Evolutionary conservation across 2,888 invertebrate genomes (phyloP).

Genomic region (Alentia gelatinosa): DNA sequence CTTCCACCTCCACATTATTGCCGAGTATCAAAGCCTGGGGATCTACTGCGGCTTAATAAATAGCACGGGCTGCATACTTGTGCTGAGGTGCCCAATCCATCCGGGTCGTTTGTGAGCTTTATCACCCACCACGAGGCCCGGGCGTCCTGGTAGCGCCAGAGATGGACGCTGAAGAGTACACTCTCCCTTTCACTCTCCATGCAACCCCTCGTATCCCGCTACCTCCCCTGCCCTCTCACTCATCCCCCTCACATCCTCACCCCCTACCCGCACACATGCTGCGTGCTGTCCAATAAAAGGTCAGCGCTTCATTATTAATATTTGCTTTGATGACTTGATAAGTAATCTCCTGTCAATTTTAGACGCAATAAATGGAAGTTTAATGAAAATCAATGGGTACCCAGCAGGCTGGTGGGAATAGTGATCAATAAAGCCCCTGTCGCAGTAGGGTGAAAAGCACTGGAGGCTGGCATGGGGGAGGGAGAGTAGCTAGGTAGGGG

Average conservation of each 20-base stretch:
- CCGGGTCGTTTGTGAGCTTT: background rate
- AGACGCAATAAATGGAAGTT: slow-evolving; percentile 56
- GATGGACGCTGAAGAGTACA: background rate
- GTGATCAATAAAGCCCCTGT: slow-evolving; percentile 45
- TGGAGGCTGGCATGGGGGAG: background rate
- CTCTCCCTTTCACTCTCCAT: background rate
- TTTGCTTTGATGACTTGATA: slow-evolving; percentile 59
- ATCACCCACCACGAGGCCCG: background rate
- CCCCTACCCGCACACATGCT: slow-evolving; percentile 13
- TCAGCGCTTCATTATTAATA: slow-evolving; percentile 54
- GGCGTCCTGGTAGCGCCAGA: background rate
- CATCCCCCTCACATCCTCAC: background rate
- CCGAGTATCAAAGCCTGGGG: background rate
- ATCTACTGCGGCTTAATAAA: background rate
- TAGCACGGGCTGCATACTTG: slow-evolving; percentile 12
- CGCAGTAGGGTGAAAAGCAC: background rate
- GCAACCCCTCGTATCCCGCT: background rate
- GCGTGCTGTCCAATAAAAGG: slow-evolving; percentile 2
- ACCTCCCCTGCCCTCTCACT: background rate
- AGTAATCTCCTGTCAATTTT: slow-evolving; percentile 58
- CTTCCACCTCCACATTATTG: background rate
- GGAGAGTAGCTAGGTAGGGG: background rate
- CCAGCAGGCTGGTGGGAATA: background rate
- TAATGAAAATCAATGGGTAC: slow-evolving; percentile 60
- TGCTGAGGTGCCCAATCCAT: background rate